Evolutionary conservation across 2,113 vertebrate genomes (phyloP).

Genomic region (Phyllostomus hastatus): DNA sequence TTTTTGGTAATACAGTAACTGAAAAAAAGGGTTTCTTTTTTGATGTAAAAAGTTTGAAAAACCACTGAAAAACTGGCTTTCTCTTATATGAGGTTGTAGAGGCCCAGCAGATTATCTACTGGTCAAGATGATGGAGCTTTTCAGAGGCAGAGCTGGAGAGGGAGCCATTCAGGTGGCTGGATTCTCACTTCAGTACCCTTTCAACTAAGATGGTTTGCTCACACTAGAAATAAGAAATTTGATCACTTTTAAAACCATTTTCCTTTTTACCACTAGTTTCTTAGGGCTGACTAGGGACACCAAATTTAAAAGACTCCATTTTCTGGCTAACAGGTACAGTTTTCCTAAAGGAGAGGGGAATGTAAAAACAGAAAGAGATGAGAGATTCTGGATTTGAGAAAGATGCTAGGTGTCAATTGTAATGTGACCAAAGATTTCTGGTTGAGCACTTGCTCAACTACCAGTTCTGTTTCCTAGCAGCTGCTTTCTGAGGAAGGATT

Average conservation of each 20-base stretch:
- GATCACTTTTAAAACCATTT: background rate
- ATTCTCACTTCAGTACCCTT: background rate
- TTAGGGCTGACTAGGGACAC: background rate
- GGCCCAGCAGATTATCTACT: background rate
- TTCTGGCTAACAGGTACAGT: background rate
- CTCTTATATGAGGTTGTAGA: background rate
- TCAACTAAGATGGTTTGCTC: background rate
- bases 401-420: background rate
- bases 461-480: background rate
- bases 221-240: background rate
- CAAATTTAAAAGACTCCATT: background rate
- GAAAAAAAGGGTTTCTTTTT: background rate
- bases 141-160: background rate
- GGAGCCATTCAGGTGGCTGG: background rate
- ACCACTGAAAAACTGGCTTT: background rate
- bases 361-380: background rate
- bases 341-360: background rate
- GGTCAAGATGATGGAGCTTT: background rate
- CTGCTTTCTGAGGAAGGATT: background rate
- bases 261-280: background rate
- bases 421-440: background rate
- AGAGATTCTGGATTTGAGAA: background rate
- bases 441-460: background rate
- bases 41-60: background rate
- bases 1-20: background rate